Conservation (phyloP, 1,140 invertebrate species). For the Chlorops oryzae region DNA sequence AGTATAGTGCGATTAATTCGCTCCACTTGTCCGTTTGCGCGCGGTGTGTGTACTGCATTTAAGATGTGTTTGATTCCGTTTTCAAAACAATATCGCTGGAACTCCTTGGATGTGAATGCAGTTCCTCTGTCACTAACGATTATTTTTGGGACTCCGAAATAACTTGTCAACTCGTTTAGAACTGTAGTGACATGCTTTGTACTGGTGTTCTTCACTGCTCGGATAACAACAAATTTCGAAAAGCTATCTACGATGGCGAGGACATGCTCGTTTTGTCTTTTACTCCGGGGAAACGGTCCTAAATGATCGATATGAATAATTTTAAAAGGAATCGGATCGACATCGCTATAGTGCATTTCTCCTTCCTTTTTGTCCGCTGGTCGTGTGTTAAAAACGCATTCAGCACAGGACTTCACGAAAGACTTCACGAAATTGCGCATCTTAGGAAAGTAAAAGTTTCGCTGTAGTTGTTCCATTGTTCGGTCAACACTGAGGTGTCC, state of each 20-base stretch:
- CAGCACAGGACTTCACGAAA: conserved; percentile 2
- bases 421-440: conserved; percentile 10
- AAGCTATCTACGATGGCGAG: conserved; percentile 25
- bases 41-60: conserved; percentile 4
- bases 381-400: conserved; percentile 8
- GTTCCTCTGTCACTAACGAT: too few species aligned
- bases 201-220: not conserved
- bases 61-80: conserved; percentile 2
- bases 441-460: conserved; percentile 7
- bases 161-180: not conserved
- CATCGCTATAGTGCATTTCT: conserved; percentile 2
- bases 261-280: conserved; percentile 21
- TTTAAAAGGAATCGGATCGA: conserved; percentile 9
- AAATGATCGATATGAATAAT: conserved; percentile 20
- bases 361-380: conserved; percentile 7
- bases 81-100: not conserved
- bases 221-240: conserved; percentile 26
- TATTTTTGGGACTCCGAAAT: not conserved
- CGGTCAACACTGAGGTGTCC: conserved; percentile 11
- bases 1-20: conserved; percentile 20
- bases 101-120: not conserved
- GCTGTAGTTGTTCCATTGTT: not conserved
- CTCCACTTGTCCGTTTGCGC: conserved; percentile 22
- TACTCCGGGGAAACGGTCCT: conserved; percentile 22
- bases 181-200: not conserved